Conservation (phyloP, 2,113 vertebrate genomes). For the Sclerurus mexicanus region DNA sequence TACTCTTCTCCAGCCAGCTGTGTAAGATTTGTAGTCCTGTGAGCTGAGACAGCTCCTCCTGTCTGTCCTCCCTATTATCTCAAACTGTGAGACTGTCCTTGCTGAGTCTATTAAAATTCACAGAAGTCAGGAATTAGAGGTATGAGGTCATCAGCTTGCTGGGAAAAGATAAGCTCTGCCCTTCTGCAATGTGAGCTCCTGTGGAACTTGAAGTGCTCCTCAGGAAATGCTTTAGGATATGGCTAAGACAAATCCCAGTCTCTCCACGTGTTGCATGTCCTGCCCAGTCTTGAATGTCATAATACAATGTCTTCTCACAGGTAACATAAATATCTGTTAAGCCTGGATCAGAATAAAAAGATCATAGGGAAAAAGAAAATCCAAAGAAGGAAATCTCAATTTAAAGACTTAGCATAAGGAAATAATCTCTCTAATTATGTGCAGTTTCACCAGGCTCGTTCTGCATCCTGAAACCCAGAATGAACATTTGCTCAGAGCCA, state of each 20-base stretch:
- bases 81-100: background rate
- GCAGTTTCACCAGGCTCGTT: background rate
- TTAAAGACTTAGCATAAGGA: background rate
- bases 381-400: background rate
- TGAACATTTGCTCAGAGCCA: background rate
- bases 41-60: background rate
- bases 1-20: background rate
- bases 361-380: background rate
- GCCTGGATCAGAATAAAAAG: background rate
- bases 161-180: background rate
- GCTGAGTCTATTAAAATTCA: background rate
- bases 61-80: background rate
- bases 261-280: background rate
- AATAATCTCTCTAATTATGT: background rate
- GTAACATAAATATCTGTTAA: background rate
- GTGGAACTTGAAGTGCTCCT: background rate
- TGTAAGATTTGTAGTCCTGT: background rate
- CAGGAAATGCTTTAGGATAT: background rate
- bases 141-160: background rate
- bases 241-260: background rate
- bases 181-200: background rate
- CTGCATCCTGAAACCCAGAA: background rate
- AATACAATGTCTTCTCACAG: background rate
- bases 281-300: background rate
- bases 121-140: background rate